phyloP scores from a whole-genome alignment of 1,140 invertebrate genomes.

The Drosophila eugracilis region DNA sequence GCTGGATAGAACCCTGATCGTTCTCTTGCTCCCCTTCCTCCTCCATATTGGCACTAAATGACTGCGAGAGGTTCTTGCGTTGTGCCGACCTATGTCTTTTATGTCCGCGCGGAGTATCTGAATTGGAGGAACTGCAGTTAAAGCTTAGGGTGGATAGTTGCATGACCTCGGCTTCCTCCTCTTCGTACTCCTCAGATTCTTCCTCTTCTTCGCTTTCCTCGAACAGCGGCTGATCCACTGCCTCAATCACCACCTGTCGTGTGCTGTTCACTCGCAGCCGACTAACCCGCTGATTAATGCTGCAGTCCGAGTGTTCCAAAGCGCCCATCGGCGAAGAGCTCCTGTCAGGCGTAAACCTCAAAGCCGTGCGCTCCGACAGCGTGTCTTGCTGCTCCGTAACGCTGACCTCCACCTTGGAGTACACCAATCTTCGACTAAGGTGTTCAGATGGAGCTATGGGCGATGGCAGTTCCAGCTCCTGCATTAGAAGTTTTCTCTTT shows the following conservation, averaged over 20 bases:
- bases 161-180: conserved; percentile 68
- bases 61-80: conserved; percentile 82
- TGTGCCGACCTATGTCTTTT: conserved; percentile 66
- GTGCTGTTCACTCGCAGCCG: conserved; percentile 64
- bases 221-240: conserved; percentile 10
- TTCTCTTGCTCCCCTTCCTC: conserved; percentile 37
- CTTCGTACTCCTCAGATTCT: conserved; percentile 30
- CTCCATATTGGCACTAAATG: conserved; percentile 65
- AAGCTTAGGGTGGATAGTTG: conserved; percentile 66
- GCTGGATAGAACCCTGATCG: not conserved
- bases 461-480: conserved; percentile 65
- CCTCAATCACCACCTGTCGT: conserved; percentile 16
- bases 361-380: conserved; percentile 51
- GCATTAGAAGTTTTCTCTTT: conserved; percentile 50
- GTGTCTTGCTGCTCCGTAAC: conserved; percentile 37
- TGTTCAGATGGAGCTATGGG: conserved; percentile 71
- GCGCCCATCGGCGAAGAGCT: conserved; percentile 69
- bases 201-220: conserved; percentile 36
- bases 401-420: conserved; percentile 43
- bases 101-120: conserved; percentile 72
- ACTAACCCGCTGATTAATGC: conserved; percentile 68
- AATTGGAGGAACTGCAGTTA: conserved; percentile 78
- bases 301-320: conserved; percentile 59
- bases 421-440: conserved; percentile 42
- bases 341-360: conserved; percentile 72